A percentile compares a stretch with the other conserved stretches of the same genome.
Conservation (phyloP, 1,140 invertebrate genomes). For the Lepidostoma basale region DNA sequence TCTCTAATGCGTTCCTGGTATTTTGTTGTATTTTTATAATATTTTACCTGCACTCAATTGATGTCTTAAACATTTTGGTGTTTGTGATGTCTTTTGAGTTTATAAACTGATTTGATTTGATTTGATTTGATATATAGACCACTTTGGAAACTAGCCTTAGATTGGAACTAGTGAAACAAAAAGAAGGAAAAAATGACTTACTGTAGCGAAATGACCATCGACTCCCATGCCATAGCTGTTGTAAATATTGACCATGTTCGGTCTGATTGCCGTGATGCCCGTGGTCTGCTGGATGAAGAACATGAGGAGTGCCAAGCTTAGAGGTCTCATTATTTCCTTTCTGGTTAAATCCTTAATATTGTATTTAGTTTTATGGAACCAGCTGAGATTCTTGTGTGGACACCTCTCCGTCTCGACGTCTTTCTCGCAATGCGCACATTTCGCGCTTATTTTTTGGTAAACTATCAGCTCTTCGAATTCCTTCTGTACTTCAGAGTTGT, state of each 20-base stretch:
- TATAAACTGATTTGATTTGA: too few relatives aligned
- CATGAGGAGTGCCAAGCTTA: conserved; percentile 56
- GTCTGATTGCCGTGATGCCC: conserved; percentile 62
- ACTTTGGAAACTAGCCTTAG: too few relatives aligned
- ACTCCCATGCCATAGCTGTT: conserved; percentile 56
- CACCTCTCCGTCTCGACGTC: conserved; percentile 2
- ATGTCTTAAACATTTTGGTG: too few relatives aligned
- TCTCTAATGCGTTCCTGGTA: too few relatives aligned
- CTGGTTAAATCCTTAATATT: conserved; percentile 53
- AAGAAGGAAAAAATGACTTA: conserved; percentile 46
- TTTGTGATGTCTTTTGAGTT: too few relatives aligned
- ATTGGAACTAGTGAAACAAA: too few relatives aligned
- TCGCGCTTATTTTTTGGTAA: conserved; percentile 52
- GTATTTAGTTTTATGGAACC: conserved; percentile 21
- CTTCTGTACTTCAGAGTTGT: conserved; percentile 54
- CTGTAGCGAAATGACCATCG: conserved; percentile 56
- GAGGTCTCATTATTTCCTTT: conserved; percentile 60
- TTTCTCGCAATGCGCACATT: conserved; percentile 47
- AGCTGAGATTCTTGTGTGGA: conserved; percentile 23
- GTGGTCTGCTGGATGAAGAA: conserved; percentile 62
- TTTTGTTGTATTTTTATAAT: too few relatives aligned
- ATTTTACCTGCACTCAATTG: too few relatives aligned
- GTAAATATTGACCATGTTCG: conserved; percentile 65
- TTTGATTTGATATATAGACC: too few relatives aligned
- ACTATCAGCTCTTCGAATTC: conserved; percentile 56